These are phyloP conservation scores for Xylota segnis DNA, from an alignment of 2,888 invertebrate genomes.

Conservation along the genomic window DNA sequence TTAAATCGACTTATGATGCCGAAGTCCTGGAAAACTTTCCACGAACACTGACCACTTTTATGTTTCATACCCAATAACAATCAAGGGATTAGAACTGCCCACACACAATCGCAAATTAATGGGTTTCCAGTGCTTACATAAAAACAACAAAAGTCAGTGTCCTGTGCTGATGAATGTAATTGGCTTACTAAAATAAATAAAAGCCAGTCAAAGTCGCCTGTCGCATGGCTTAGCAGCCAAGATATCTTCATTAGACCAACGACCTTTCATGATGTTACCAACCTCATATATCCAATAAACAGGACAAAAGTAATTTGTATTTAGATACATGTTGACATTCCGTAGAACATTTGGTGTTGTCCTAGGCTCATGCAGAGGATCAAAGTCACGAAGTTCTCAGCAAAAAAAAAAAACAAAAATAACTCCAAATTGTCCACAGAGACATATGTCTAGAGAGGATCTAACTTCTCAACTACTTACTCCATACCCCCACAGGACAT, in stretches of 20 bases:
- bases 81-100: not conserved
- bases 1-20: too few relatives aligned
- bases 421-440: constrained; percentile 4
- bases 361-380: constrained; percentile 6
- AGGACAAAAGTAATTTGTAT: constrained; percentile 36
- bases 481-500: constrained; percentile 10
- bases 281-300: constrained; percentile 19
- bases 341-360: constrained; percentile 9
- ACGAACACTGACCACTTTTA: too few relatives aligned
- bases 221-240: constrained; percentile 15
- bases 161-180: constrained; percentile 19
- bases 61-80: not conserved
- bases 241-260: constrained; percentile 16
- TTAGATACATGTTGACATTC: constrained; percentile 40
- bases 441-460: constrained; percentile 8
- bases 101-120: not conserved
- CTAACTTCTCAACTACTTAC: constrained; percentile 14
- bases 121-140: not conserved
- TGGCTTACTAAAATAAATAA: constrained; percentile 35
- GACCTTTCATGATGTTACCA: constrained; percentile 7
- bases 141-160: not conserved
- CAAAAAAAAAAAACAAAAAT: not conserved
- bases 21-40: too few relatives aligned
- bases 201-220: not conserved
- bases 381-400: constrained; percentile 35